Evolutionary conservation across 2,888 invertebrate species (phyloP).

Genomic region (Diabrotica balteata): DNA sequence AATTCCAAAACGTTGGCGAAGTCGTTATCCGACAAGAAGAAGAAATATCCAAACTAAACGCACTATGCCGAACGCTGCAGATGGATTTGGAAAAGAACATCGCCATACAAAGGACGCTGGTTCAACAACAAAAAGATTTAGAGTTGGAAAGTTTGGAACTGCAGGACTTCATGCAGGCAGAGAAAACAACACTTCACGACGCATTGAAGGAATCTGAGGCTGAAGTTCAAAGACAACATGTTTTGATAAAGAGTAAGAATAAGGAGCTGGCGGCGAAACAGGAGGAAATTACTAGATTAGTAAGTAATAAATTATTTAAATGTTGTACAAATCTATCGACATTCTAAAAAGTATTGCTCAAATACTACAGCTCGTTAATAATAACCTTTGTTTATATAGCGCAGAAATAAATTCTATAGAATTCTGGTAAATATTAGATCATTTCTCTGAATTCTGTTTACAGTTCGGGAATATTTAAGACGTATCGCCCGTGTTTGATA

Average conservation of each 20-base stretch:
- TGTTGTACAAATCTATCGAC: no score
- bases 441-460: no score
- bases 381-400: no score
- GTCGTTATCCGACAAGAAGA: conserved; percentile 77
- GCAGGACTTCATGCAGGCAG: conserved; percentile 87
- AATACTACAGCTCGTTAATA: no score
- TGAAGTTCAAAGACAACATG: conserved; percentile 61
- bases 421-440: no score
- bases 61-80: conserved; percentile 74
- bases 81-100: conserved; percentile 74
- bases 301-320: conserved; percentile 21
- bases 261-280: conserved; percentile 69
- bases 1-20: conserved; percentile 77
- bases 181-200: conserved; percentile 81
- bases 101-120: conserved; percentile 70
- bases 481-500: no score
- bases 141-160: conserved; percentile 83
- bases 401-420: no score
- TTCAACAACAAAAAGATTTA: conserved; percentile 78
- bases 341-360: no score
- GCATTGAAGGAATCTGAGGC: conserved; percentile 79
- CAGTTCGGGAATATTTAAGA: no score
- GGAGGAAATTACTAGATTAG: conserved; percentile 80
- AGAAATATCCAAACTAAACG: conserved; percentile 76
- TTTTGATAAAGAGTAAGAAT: conserved; percentile 61